phyloP scores from a whole-genome alignment of 2,113 vertebrate species.

The Psittacula cyanocephala region DNA sequence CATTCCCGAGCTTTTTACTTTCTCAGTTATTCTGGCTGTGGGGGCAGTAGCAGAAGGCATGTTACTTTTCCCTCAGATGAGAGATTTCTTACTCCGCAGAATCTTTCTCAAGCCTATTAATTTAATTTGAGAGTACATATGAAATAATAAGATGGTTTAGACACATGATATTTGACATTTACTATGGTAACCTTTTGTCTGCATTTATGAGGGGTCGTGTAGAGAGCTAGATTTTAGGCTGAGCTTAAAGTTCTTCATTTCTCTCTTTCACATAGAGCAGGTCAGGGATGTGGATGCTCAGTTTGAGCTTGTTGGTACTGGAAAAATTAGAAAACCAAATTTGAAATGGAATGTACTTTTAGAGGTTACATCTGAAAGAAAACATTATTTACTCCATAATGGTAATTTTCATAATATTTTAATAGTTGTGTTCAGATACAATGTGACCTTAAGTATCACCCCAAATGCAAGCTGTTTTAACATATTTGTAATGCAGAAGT shows the following conservation, averaged over 20 bases:
- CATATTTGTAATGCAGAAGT: conserved; percentile 50
- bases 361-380: conserved; percentile 51
- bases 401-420: conserved; percentile 62
- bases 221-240: background rate
- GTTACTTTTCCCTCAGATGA: conserved; percentile 16
- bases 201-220: background rate
- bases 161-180: background rate
- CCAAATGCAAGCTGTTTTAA: conserved; percentile 63
- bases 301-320: background rate
- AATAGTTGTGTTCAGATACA: conserved; percentile 54
- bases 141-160: background rate
- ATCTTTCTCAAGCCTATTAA: conserved; percentile 11
- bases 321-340: conserved; percentile 6
- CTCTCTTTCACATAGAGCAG: background rate
- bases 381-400: conserved; percentile 50
- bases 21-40: conserved; percentile 57
- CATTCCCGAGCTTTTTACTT: background rate
- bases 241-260: background rate
- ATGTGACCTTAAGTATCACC: conserved; percentile 47
- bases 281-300: background rate
- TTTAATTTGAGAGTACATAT: background rate
- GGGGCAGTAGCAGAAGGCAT: conserved; percentile 50
- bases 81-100: conserved; percentile 40
- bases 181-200: background rate
- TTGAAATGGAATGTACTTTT: conserved; percentile 26